Evolutionary conservation across 2,797 vertebrate species (phyloP).

Genomic region (Pseudochaenichthys georgianus): DNA sequence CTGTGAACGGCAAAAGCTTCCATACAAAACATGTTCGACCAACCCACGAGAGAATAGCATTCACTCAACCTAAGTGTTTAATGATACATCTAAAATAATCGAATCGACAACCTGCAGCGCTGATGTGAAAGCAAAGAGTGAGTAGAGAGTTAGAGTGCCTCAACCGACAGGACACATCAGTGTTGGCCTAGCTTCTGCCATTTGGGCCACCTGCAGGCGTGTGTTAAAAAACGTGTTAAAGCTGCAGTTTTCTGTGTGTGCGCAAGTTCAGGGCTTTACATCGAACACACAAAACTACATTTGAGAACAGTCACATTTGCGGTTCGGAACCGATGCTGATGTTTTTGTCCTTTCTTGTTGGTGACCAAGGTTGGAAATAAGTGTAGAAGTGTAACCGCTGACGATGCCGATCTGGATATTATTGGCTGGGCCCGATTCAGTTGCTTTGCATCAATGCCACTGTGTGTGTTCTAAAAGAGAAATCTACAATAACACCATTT

Average conservation of each 20-base stretch:
- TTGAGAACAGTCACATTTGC: neutral
- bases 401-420: slow-evolving; percentile 25
- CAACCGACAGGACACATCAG: neutral
- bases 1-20: slow-evolving; percentile 1
- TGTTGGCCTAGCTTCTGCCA: neutral
- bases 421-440: slow-evolving; percentile 35
- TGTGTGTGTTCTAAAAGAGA: slow-evolving; percentile 48
- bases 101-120: neutral
- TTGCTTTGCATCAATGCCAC: slow-evolving; percentile 44
- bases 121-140: neutral
- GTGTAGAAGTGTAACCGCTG: slow-evolving; percentile 28
- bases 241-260: neutral
- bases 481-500: slow-evolving; percentile 45
- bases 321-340: neutral
- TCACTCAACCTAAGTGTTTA: neutral
- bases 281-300: neutral
- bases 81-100: neutral
- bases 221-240: no score
- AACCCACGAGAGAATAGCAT: neutral
- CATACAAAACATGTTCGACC: slow-evolving; percentile 13
- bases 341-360: slow-evolving; percentile 3
- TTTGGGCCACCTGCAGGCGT: neutral
- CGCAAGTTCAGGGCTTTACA: neutral
- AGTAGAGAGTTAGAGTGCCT: neutral
- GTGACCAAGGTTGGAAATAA: slow-evolving; percentile 3